Evolutionary conservation across 2,888 invertebrate species (phyloP).

Genomic region (Eupeodes latifasciatus): DNA sequence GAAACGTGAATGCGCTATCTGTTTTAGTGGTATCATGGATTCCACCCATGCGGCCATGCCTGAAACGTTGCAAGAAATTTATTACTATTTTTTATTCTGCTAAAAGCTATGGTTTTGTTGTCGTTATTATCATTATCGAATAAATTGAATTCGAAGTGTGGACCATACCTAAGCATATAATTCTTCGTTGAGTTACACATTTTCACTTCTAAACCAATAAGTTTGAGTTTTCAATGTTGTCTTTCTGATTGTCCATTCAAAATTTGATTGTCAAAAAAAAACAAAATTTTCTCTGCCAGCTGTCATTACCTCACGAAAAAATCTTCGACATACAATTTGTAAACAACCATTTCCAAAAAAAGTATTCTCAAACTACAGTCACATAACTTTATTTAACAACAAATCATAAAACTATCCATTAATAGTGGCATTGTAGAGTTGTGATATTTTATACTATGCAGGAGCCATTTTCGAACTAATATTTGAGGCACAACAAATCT

Average conservation of each 20-base stretch:
- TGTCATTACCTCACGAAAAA: slow-evolving; percentile 73
- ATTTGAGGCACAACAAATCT: not conserved
- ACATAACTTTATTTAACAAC: slow-evolving; percentile 21
- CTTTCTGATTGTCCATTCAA: not conserved
- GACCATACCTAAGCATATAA: too few species aligned
- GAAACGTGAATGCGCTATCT: too few species aligned
- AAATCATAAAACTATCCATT: not conserved
- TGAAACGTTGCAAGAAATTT: too few species aligned
- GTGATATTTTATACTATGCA: not conserved
- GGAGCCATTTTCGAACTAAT: slow-evolving; percentile 36
- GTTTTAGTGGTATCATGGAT: too few species aligned
- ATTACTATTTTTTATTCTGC: too few species aligned
- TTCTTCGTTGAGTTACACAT: too few species aligned
- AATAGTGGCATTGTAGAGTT: not conserved
- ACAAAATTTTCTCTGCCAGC: slow-evolving; percentile 69
- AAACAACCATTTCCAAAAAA: slow-evolving; percentile 61
- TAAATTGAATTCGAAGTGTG: too few species aligned
- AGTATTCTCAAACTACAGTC: slow-evolving; percentile 1
- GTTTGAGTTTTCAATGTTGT: not conserved
- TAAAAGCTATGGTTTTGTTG: too few species aligned
- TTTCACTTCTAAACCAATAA: too few species aligned
- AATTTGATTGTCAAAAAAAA: slow-evolving; percentile 65
- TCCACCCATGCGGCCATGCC: too few species aligned
- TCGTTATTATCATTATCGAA: too few species aligned
- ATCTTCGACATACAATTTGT: slow-evolving; percentile 64